Evolutionary conservation across 2,797 vertebrate species (phyloP).

Genomic region (Xenentodon cancila): DNA sequence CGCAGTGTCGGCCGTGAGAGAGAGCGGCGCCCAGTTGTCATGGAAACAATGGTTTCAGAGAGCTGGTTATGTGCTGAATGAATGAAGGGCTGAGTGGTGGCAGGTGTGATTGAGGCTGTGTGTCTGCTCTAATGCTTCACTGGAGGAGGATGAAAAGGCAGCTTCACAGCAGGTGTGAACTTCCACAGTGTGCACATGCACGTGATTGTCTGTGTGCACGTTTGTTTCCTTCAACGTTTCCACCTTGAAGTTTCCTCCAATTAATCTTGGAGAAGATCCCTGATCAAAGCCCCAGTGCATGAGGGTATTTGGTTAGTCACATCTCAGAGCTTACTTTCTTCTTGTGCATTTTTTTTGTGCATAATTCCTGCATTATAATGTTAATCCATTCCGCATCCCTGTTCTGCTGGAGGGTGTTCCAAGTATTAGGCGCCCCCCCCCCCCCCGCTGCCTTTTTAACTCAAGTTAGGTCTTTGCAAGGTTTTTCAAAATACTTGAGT

Average conservation of each 20-base stretch:
- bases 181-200: conserved; percentile 12
- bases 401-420: neutral
- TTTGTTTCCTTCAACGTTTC: conserved; percentile 15
- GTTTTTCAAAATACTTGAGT: neutral
- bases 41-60: conserved; percentile 65
- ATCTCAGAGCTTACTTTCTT: conserved; percentile 14
- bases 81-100: conserved; percentile 56
- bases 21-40: conserved; percentile 60
- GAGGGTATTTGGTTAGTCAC: conserved; percentile 32
- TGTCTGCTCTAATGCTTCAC: conserved; percentile 55
- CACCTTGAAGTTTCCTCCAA: conserved; percentile 36
- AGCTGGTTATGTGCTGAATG: conserved; percentile 58
- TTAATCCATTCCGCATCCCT: conserved; percentile 19
- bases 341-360: conserved; percentile 17
- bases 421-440: neutral
- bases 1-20: conserved; percentile 5
- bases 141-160: conserved; percentile 48
- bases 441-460: neutral
- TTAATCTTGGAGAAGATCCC: conserved; percentile 34
- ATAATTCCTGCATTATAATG: conserved; percentile 4
- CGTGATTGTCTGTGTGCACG: neutral
- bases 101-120: conserved; percentile 68
- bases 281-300: conserved; percentile 32
- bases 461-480: neutral
- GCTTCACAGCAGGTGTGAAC: conserved; percentile 36